A percentile compares a stretch with the other conserved stretches of the same genome.
phyloP scores from a whole-genome alignment of 2,797 vertebrate species.

The Pyrrhura leucotis region DNA sequence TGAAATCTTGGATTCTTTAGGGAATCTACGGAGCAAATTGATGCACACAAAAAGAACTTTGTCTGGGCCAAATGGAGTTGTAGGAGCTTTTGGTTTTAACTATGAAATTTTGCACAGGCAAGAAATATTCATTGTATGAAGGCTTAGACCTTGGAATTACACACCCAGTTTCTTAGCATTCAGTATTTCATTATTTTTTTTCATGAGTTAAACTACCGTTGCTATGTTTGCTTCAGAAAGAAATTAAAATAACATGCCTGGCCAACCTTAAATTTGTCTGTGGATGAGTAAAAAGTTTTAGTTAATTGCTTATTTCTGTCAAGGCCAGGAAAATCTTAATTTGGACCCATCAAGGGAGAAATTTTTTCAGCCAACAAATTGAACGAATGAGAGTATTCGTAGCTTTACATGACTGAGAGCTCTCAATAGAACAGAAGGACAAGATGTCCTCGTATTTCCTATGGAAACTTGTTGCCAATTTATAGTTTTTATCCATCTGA shows the following conservation, averaged over 20 bases:
- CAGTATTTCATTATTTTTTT: background rate
- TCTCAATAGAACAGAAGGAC: background rate
- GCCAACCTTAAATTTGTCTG: background rate
- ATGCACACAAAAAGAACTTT: background rate
- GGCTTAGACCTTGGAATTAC: background rate
- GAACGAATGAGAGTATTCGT: background rate
- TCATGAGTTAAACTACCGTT: background rate
- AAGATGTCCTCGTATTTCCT: background rate
- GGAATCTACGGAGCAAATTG: background rate
- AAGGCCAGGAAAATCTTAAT: conserved; percentile 22
- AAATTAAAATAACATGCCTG: background rate
- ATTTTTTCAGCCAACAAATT: background rate
- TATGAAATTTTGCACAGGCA: background rate
- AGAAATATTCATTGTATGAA: background rate
- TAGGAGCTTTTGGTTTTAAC: background rate
- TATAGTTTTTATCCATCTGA: background rate
- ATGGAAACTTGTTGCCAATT: background rate
- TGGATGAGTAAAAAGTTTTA: background rate
- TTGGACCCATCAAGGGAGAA: background rate
- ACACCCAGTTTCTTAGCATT: background rate
- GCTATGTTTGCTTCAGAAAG: background rate
- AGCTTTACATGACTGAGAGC: background rate
- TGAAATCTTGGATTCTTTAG: background rate
- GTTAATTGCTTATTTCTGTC: conserved; percentile 27
- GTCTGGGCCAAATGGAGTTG: background rate